These are phyloP conservation scores for Callinectes sapidus DNA, from an alignment of 2,888 invertebrate genomes.

Conservation along the genomic window DNA sequence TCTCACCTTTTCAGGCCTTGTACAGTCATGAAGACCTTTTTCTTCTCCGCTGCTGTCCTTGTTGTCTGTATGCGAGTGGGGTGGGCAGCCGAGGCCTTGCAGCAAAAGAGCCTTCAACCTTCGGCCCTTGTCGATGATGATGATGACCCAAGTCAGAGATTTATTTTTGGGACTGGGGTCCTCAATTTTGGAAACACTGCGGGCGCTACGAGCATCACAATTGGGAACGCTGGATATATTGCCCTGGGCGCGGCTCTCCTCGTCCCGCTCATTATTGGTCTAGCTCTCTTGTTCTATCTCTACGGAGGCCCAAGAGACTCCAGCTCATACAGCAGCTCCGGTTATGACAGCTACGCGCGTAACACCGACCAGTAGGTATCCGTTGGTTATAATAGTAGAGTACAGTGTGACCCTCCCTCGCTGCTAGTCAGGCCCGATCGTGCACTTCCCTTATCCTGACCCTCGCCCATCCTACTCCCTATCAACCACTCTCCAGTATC, in stretches of 20 bases:
- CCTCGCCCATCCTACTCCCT: constrained; percentile 58
- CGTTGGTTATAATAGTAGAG: constrained; percentile 6
- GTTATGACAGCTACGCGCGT: constrained; percentile 59
- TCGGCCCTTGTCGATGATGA: constrained; percentile 40
- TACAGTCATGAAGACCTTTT: constrained; percentile 68
- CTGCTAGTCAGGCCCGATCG: constrained; percentile 67
- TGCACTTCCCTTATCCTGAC: constrained; percentile 62
- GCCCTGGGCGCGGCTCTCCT: constrained; percentile 71
- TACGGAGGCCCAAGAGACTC: constrained; percentile 67
- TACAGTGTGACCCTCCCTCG: constrained; percentile 6
- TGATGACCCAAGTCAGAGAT: constrained; percentile 47
- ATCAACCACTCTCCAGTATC: constrained; percentile 45
- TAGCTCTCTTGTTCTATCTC: constrained; percentile 72
- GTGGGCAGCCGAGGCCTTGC: constrained; percentile 68
- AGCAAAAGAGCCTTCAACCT: constrained; percentile 46
- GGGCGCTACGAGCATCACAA: constrained; percentile 57
- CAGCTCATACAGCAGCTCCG: constrained; percentile 36
- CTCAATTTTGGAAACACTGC: constrained; percentile 57
- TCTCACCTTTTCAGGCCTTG: constrained; percentile 70
- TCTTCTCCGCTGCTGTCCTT: constrained; percentile 70
- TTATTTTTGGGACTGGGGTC: constrained; percentile 49
- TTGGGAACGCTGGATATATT: constrained; percentile 71
- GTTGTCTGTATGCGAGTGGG: constrained; percentile 69
- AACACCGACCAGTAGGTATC: constrained; percentile 60
- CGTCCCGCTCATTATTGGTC: constrained; percentile 72